Conservation (phyloP, 2,113 vertebrate species). For the Onychorhynchus coronatus region DNA sequence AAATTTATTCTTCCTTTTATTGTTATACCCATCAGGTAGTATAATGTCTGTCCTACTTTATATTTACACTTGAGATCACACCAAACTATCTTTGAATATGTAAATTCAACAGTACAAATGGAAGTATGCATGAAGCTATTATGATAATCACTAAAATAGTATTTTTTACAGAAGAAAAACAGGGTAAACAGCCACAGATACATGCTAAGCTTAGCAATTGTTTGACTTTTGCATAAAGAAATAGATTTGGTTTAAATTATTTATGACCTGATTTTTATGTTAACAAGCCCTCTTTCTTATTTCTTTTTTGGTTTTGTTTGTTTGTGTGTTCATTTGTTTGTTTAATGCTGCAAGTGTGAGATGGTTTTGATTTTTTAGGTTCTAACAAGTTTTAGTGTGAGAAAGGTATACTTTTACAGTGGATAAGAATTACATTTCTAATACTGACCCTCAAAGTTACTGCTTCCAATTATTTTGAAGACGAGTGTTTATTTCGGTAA, state of each 20-base stretch:
- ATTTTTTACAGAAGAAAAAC: not conserved
- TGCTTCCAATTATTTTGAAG: not conserved
- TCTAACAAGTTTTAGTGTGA: not conserved
- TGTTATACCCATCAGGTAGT: not conserved
- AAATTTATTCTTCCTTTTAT: not conserved
- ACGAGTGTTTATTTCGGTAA: not conserved
- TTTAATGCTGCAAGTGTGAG: not conserved
- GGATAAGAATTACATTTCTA: not conserved
- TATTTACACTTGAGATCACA: not conserved
- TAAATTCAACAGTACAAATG: not conserved
- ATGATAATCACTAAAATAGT: not conserved
- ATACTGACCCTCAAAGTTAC: not conserved
- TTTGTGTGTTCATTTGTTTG: not conserved
- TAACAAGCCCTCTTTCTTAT: not conserved
- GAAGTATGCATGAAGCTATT: not conserved
- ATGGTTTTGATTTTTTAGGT: not conserved
- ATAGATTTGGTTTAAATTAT: not conserved
- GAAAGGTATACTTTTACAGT: not conserved
- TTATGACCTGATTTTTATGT: not conserved
- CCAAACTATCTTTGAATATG: not conserved
- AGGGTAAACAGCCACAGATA: not conserved
- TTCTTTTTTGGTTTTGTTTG: not conserved
- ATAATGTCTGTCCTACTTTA: not conserved
- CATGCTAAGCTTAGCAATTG: not conserved
- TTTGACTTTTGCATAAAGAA: not conserved